Conservation (phyloP, 2,113 vertebrate genomes). For the Empidonax traillii region DNA sequence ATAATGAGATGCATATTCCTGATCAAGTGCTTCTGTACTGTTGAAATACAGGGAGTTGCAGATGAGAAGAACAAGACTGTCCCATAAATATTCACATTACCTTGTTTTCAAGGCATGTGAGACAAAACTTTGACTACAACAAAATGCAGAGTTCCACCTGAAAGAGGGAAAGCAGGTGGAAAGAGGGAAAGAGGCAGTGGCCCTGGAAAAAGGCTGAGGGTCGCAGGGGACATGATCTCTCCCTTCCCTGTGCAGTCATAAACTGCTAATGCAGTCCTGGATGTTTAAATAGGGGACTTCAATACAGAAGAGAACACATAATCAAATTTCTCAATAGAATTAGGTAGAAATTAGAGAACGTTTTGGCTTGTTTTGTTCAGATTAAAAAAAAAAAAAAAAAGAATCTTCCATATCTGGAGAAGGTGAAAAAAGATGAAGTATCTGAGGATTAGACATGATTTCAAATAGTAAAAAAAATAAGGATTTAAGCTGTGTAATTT, state of each 20-base stretch:
- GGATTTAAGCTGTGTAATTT: not conserved
- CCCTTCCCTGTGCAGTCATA: not conserved
- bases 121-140: not conserved
- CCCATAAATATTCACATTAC: not conserved
- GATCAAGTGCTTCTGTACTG: not conserved
- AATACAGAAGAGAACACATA: not conserved
- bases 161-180: not conserved
- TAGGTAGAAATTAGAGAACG: not conserved
- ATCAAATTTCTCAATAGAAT: not conserved
- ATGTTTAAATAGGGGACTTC: not conserved
- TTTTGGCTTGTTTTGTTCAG: not conserved
- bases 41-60: not conserved
- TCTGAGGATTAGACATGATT: not conserved
- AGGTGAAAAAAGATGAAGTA: not conserved
- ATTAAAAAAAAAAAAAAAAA: not conserved
- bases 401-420: not conserved
- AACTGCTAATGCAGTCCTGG: not conserved
- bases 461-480: not conserved
- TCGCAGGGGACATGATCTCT: rapidly evolving
- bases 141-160: not conserved
- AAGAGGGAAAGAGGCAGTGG: not conserved
- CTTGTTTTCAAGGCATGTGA: not conserved
- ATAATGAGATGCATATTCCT: not conserved
- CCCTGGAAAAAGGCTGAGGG: not conserved
- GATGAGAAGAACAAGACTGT: not conserved